Evolutionary conservation across 2,888 invertebrate genomes (phyloP).

Genomic region (Chelonus formosanus): DNA sequence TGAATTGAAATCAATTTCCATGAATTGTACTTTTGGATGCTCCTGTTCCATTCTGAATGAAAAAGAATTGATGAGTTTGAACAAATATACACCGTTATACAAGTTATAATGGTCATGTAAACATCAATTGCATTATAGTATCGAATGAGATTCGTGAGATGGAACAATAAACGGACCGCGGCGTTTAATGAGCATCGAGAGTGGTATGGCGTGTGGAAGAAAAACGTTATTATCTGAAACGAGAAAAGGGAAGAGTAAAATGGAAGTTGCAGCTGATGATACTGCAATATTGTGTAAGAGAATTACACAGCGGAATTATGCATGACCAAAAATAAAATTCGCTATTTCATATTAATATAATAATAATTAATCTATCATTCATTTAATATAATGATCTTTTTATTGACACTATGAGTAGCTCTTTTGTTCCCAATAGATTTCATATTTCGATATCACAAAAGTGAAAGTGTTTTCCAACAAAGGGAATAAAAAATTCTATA

Average conservation of each 20-base stretch:
- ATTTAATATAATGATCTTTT: too few species aligned
- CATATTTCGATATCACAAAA: too few species aligned
- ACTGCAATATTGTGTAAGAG: conserved; percentile 37
- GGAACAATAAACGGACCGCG: conserved; percentile 24
- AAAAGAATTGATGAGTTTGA: conserved; percentile 21
- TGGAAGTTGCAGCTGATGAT: conserved; percentile 8
- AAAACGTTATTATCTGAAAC: conserved; percentile 38
- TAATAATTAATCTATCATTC: too few species aligned
- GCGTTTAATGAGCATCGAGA: conserved; percentile 27
- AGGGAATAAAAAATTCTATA: too few species aligned
- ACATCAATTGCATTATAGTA: conserved; percentile 26
- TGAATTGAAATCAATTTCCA: too few species aligned
- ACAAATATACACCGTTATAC: conserved; percentile 29
- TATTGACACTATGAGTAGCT: too few species aligned
- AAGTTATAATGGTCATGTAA: conserved; percentile 23
- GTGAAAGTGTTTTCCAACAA: too few species aligned
- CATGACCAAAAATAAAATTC: not conserved
- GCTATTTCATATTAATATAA: too few species aligned
- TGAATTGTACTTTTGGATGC: too few species aligned
- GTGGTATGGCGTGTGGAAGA: conserved; percentile 27
- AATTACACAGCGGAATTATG: conserved; percentile 41
- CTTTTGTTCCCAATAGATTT: too few species aligned
- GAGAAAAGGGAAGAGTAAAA: conserved; percentile 11
- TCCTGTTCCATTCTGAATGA: not conserved
- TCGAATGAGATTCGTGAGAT: conserved; percentile 9